Percentiles rank a stretch among this genome's conserved stretches.
Evolutionary conservation across 2,113 vertebrate genomes (phyloP).

Genomic region (Pterophyllum scalare): DNA sequence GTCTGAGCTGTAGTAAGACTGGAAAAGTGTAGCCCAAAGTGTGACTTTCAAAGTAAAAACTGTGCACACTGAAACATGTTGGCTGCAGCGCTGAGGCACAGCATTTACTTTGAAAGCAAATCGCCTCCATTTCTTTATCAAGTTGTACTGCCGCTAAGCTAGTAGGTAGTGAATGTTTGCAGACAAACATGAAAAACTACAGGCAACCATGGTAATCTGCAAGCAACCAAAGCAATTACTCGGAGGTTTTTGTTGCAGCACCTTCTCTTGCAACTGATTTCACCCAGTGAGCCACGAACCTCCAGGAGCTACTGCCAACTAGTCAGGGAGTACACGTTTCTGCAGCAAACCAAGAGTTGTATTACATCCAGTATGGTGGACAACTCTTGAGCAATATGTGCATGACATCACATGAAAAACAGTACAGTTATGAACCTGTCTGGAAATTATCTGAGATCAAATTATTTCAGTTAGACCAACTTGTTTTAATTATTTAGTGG

Average conservation of each 20-base stretch:
- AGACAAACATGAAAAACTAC: neutral
- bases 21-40: neutral
- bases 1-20: neutral
- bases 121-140: neutral
- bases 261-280: neutral
- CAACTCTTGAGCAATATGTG: too few relatives aligned
- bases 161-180: neutral
- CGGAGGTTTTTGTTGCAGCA: neutral
- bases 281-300: neutral
- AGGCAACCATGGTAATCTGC: neutral
- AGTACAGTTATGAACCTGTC: neutral
- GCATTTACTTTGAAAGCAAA: neutral
- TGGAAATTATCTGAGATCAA: neutral
- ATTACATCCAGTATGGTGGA: neutral
- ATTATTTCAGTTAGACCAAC: neutral
- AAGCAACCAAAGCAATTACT: neutral
- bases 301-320: too few relatives aligned
- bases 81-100: neutral
- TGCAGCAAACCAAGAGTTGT: neutral
- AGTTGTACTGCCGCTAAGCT: neutral
- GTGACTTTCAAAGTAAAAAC: neutral
- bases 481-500: neutral
- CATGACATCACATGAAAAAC: too few relatives aligned
- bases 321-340: neutral
- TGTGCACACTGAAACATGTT: neutral